Conservation (phyloP, 2,797 vertebrate species). For the Falco naumanni region DNA sequence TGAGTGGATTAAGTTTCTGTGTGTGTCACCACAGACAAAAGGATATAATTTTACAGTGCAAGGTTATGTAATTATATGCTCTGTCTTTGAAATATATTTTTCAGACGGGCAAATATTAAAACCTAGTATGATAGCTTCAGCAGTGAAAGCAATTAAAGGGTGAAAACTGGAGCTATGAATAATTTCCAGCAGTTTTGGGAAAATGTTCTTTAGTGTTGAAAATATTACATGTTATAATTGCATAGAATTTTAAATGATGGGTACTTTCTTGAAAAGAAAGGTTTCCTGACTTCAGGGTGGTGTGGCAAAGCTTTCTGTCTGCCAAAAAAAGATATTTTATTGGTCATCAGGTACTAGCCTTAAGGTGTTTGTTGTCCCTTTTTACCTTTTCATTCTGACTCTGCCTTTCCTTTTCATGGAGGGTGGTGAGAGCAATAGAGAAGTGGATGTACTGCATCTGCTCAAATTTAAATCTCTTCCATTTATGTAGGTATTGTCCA, state of each 20-base stretch:
- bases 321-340: not conserved
- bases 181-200: not conserved
- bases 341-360: not conserved
- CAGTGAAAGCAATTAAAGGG: constrained; percentile 32
- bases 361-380: not conserved
- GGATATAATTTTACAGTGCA: not conserved
- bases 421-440: not conserved
- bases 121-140: not conserved
- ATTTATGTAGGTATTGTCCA: not conserved
- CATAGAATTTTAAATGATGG: not conserved
- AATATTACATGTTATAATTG: constrained; percentile 20
- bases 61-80: not conserved
- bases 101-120: constrained; percentile 7
- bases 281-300: constrained; percentile 13
- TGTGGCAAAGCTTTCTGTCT: constrained; percentile 8
- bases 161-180: constrained; percentile 18
- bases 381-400: not conserved
- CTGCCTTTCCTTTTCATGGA: not conserved
- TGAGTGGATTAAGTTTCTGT: not conserved
- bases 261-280: not conserved
- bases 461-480: not conserved
- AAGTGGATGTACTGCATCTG: not conserved
- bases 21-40: not conserved
- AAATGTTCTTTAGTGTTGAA: constrained; percentile 9
- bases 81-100: constrained; percentile 17